Conservation (phyloP, 1,140 invertebrate species). For the Drosophila watanabei region DNA sequence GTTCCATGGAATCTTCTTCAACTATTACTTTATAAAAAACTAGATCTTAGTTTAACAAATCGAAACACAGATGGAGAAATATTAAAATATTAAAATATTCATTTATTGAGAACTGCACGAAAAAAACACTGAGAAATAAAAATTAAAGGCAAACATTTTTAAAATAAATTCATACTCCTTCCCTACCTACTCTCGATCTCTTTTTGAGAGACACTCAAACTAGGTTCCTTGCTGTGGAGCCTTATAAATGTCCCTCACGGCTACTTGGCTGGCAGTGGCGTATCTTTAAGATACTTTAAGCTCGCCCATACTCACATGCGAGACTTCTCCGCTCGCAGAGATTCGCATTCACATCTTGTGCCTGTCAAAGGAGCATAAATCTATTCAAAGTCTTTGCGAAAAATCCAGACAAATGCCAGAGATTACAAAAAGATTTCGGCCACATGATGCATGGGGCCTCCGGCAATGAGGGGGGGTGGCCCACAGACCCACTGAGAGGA, state of each 20-base stretch:
- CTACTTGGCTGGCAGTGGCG: constrained; percentile 42
- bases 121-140: too few relatives aligned
- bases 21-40: neutral
- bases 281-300: constrained; percentile 79
- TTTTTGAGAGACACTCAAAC: neutral
- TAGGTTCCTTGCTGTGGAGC: neutral
- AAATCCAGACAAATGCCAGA: constrained; percentile 84
- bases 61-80: too few relatives aligned
- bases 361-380: constrained; percentile 81
- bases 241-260: constrained; percentile 15
- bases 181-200: too few relatives aligned
- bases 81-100: too few relatives aligned
- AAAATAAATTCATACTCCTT: neutral
- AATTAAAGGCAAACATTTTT: neutral
- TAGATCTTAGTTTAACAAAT: neutral
- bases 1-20: neutral
- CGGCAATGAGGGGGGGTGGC: constrained; percentile 31
- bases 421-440: constrained; percentile 84
- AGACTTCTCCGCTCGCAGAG: constrained; percentile 25
- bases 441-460: constrained; percentile 77
- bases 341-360: constrained; percentile 76
- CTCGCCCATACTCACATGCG: constrained; percentile 23
- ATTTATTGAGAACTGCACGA: neutral
- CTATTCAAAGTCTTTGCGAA: constrained; percentile 82
- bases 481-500: constrained; percentile 15